Evolutionary conservation across 2,888 invertebrate species (phyloP).

Genomic region (Lasioglossum villosulum): DNA sequence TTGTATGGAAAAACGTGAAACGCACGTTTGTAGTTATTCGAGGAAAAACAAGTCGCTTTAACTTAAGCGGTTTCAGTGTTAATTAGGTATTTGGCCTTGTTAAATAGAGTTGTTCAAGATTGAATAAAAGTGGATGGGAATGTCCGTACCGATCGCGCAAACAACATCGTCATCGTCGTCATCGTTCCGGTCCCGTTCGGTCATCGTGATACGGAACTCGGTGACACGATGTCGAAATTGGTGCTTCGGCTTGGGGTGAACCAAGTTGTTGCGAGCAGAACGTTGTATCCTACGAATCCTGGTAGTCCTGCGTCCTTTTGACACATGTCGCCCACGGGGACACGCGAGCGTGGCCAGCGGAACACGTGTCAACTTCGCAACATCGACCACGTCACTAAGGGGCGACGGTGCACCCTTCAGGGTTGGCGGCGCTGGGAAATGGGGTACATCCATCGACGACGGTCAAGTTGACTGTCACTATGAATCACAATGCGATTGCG

Average conservation of each 20-base stretch:
- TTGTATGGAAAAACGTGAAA: no score
- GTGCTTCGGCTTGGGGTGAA: slow-evolving; percentile 67
- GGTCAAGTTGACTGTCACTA: slow-evolving; percentile 49
- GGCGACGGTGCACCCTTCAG: slow-evolving; percentile 67
- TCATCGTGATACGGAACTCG: slow-evolving; percentile 78
- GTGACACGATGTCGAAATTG: slow-evolving; percentile 69
- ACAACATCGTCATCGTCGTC: slow-evolving; percentile 72
- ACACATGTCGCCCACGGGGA: slow-evolving; percentile 65
- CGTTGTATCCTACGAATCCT: slow-evolving; percentile 55
- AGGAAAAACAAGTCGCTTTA: not conserved
- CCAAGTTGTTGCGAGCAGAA: slow-evolving; percentile 66
- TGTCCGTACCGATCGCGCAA: slow-evolving; percentile 60
- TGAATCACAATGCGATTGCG: slow-evolving; percentile 15
- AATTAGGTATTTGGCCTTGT: not conserved
- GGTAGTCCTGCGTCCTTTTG: slow-evolving; percentile 49
- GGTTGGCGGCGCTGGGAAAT: slow-evolving; percentile 80
- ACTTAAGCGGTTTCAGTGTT: not conserved
- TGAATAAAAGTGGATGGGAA: not conserved
- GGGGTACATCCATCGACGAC: slow-evolving; percentile 78
- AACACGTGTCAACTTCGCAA: slow-evolving; percentile 58
- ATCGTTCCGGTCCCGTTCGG: slow-evolving; percentile 68
- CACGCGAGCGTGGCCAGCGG: slow-evolving; percentile 47
- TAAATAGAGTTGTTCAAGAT: not conserved
- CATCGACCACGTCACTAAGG: slow-evolving; percentile 71
- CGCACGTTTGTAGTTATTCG: not conserved